Evolutionary conservation across 30 jellyfish, hydroid and myxozoan genomes (phyloP), one percentile per base, ranked within the genome.

Genomic region (Aurelia coerulea): DNA sequence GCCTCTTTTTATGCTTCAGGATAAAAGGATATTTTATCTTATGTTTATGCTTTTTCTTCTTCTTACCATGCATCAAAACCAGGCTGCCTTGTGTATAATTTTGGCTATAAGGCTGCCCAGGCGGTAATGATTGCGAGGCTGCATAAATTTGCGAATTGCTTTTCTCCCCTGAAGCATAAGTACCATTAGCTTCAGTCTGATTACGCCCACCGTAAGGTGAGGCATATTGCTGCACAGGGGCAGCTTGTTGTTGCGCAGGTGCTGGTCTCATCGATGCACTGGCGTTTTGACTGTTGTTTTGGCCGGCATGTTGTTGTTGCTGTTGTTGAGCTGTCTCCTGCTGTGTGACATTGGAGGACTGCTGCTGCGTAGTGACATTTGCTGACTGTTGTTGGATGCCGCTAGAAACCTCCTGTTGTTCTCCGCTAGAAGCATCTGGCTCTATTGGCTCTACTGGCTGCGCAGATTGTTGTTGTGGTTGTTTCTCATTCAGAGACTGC

Each of bases 91-190:
- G 81, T 18, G 33, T 62, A 23, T 62, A 4, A 3, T 37, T 71
- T n/a, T 62, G 87, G 62, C 68, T 58, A 23, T 66, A 17, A 8
- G 83, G 71, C 35, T 53, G 56, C 33, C 56, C 77, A 37, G 71
- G 74, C 39, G 49, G 54, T 33, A 10, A 17, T 51, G 59, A 39
- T 16, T 60, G 87, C 77, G 88, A 73, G 73, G 82, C 78, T 58
- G 88, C n/a, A 14, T 62, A 33, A 33, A 62, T 64, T 84, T 84
- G 93, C 93, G 54, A 84, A 67, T 74, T 84, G 93, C 93, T 84
- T 84, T 84, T 84, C 75, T 84, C 93, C 93, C 87, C 93, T 73
- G 93, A 84, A 65, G 88, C 86, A 34, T n/a, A 62, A 16, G 23
- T 50, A 15, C 23, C 75, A 46, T 46, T 74, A 16, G 83, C 93